phyloP scores from a whole-genome alignment of 2,888 invertebrate species.

The Hedychridium roseum region DNA sequence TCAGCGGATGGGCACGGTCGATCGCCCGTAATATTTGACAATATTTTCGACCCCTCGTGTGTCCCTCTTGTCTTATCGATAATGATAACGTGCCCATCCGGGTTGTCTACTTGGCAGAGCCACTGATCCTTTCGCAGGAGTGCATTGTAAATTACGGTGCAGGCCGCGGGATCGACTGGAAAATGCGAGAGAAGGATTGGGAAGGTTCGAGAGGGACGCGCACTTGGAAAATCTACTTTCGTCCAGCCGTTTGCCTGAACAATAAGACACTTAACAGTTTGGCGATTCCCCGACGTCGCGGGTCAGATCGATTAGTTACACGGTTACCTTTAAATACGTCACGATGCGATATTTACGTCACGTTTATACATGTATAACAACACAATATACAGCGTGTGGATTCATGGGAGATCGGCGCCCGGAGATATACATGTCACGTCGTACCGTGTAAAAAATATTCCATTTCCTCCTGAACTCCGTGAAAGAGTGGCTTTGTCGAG shows the following conservation, averaged over 20 bases:
- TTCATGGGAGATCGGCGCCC: slow-evolving; percentile 15
- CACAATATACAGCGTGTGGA: slow-evolving; percentile 25
- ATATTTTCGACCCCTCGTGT: too few relatives aligned
- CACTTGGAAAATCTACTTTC: slow-evolving; percentile 38
- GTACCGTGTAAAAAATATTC: slow-evolving; percentile 46
- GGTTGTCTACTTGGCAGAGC: too few relatives aligned
- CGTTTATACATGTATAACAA: slow-evolving; percentile 24
- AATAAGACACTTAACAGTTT: slow-evolving; percentile 64
- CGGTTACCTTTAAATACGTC: slow-evolving; percentile 14
- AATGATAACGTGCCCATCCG: too few relatives aligned
- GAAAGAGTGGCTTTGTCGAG: slow-evolving; percentile 11
- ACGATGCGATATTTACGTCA: slow-evolving; percentile 5
- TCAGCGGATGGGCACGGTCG: too few relatives aligned
- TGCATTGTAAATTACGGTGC: too few relatives aligned
- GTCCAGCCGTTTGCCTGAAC: slow-evolving; percentile 59
- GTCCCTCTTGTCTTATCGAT: too few relatives aligned
- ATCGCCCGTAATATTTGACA: too few relatives aligned
- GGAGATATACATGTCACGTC: slow-evolving; percentile 19
- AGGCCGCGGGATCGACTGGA: too few relatives aligned
- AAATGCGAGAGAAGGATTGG: too few relatives aligned
- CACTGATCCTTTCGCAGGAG: too few relatives aligned
- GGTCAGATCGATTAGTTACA: slow-evolving; percentile 34
- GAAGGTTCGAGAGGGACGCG: not conserved
- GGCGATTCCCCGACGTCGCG: slow-evolving; percentile 38
- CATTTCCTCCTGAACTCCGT: slow-evolving; percentile 18